Conservation (phyloP, 2,888 invertebrate genomes). For the Stenchaetothrips biformis region DNA sequence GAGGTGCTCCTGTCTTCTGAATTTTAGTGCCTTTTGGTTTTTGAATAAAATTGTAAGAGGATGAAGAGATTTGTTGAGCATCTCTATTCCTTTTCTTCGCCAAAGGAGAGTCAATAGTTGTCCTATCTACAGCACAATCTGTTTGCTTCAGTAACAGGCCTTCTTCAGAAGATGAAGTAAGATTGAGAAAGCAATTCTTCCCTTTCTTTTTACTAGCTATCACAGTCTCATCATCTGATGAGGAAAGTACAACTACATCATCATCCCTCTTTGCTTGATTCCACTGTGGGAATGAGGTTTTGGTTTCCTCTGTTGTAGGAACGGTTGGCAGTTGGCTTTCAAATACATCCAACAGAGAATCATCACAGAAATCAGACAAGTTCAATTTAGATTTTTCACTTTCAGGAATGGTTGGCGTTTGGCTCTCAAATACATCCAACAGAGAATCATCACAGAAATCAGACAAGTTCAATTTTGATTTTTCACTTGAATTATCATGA, state of each 20-base stretch:
- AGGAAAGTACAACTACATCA: background rate
- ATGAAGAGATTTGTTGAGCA: background rate
- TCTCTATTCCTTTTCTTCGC: background rate
- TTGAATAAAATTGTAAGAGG: background rate
- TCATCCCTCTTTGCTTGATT: background rate
- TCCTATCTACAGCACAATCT: background rate
- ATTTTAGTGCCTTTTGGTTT: background rate
- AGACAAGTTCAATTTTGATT: background rate
- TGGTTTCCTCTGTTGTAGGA: too few relatives aligned
- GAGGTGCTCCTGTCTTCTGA: background rate
- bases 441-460: slow-evolving; percentile 11
- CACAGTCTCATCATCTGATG: slow-evolving; percentile 3
- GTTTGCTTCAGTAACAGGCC: background rate
- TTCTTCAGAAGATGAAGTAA: slow-evolving; percentile 6
- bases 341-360: background rate
- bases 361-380: slow-evolving; percentile 6
- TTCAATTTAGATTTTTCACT: background rate
- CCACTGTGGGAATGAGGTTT: too few relatives aligned
- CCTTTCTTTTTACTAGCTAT: background rate
- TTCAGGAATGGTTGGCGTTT: too few relatives aligned
- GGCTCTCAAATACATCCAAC: background rate
- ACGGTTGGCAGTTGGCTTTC: background rate
- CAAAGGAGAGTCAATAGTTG: background rate
- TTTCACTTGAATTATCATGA: too few relatives aligned
- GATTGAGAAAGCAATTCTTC: background rate